Base-by-base conservation (phyloP, 2,797 vertebrate species). In the Semaprochilodus insignis region DNA sequence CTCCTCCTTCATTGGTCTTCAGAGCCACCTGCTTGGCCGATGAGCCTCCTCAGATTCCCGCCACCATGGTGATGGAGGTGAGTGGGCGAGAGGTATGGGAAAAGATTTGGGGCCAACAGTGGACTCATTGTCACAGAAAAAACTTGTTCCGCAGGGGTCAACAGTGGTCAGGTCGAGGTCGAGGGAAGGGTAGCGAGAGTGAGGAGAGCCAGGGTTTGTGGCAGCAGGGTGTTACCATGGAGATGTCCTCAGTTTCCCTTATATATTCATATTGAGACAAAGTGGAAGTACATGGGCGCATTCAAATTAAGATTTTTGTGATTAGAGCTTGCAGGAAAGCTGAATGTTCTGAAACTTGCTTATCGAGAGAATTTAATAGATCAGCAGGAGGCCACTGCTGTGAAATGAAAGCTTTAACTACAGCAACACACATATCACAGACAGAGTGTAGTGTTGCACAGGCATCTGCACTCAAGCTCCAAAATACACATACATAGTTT, bases 81-180 rank as follows among this genome's bases (percentile, higher is more conserved):
- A 78, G 84, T 67, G 84, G 70, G 57, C 76, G 75, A 76, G 77
- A 85, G 78, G 85, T 86, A 86, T 88, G 87, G 87, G 87, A 88
- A 87, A 84, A 81, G 78, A 83, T 81, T 83, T 78, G 83, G 55
- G 65, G 81, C 71, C 74, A 88, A 88, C 80, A 86, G 59, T 78
- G 44, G 13, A 19, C 14, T 54, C 79, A 79, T 83, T 86, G 80
- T 88, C 21, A 17, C 21, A 79, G 27, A 65, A 21, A 44, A 67
- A 80, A 66, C 69, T 54, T 27, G 57, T 70, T 77, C 63, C 63
- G 25, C 63, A 0, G 59, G 75, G 87, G 82, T 86, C 74, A 78
- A n/a, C 3, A 78, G 75, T 36, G 81, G 74, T 78, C 71, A 59
- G 66, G 10, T 51, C 0, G 14, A 57, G 84, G 86, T 81, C 72